Conservation (phyloP, 1,140 invertebrate species). For the Musca domestica region DNA sequence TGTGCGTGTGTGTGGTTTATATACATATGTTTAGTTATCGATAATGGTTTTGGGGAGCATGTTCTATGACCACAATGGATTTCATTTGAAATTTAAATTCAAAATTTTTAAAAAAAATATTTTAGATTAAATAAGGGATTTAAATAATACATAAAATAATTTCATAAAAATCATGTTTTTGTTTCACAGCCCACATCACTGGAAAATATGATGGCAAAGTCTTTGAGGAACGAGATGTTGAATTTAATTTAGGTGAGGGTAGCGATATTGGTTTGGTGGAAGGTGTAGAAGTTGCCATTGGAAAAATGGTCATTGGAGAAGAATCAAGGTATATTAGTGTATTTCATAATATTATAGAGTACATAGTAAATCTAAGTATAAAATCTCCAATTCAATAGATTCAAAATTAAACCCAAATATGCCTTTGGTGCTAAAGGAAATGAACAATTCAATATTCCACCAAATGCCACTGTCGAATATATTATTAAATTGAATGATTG, state of each 20-base stretch:
- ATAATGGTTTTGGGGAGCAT: too few species aligned
- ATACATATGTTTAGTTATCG: too few species aligned
- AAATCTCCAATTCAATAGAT: conserved; percentile 30
- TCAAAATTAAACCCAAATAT: conserved; percentile 77
- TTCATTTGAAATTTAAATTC: not conserved
- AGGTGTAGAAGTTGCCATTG: conserved; percentile 82
- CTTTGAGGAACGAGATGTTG: conserved; percentile 77
- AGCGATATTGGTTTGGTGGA: conserved; percentile 69
- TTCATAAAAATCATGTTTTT: not conserved
- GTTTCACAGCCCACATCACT: conserved; percentile 69
- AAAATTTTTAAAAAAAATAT: not conserved
- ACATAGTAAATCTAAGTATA: not conserved
- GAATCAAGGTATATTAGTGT: conserved; percentile 59
- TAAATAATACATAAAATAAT: not conserved
- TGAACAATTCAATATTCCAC: conserved; percentile 71
- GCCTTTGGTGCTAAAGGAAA: conserved; percentile 78
- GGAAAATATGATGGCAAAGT: conserved; percentile 67
- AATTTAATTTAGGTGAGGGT: conserved; percentile 87
- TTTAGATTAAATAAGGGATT: too few species aligned
- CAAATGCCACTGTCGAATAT: conserved; percentile 78
- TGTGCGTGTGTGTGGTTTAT: too few species aligned
- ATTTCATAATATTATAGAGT: not conserved
- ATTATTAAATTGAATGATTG: conserved; percentile 77
- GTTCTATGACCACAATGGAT: not conserved
- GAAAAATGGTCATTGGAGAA: conserved; percentile 81